phyloP scores from a whole-genome alignment of 2,797 vertebrate species.

The Phrynocephalus vlangalii region DNA sequence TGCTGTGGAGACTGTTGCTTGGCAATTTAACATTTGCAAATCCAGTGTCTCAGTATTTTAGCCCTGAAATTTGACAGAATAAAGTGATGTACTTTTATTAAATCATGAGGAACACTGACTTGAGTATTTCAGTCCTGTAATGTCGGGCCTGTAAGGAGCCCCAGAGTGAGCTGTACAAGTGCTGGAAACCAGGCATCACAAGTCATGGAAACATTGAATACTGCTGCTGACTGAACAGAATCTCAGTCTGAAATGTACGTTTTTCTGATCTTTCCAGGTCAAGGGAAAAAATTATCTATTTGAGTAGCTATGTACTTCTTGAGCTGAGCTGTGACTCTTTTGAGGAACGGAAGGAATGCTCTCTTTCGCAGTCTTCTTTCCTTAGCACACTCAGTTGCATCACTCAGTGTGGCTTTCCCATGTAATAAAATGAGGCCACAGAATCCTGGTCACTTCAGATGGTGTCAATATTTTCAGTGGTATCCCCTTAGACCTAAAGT shows the following conservation, averaged over 20 bases:
- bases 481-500: too few relatives aligned
- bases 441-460: background rate
- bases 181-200: background rate
- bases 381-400: too few relatives aligned
- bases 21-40: slow-evolving; percentile 65
- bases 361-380: background rate
- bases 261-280: background rate
- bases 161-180: background rate
- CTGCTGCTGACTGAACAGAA: background rate
- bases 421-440: background rate
- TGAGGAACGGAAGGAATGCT: background rate
- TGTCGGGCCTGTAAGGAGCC: background rate
- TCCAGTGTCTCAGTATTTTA: slow-evolving; percentile 26
- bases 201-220: background rate
- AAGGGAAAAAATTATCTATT: background rate
- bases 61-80: slow-evolving; percentile 42
- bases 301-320: too few relatives aligned
- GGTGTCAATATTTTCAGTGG: too few relatives aligned
- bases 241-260: background rate
- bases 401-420: background rate
- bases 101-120: slow-evolving; percentile 22
- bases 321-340: background rate
- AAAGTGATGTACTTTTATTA: slow-evolving; percentile 45
- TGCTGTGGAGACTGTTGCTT: slow-evolving; percentile 65
- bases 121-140: background rate